These are phyloP conservation scores for Sebastes trivittatus DNA, from an alignment of 2,797 vertebrate species.

Conservation along the genomic window DNA sequence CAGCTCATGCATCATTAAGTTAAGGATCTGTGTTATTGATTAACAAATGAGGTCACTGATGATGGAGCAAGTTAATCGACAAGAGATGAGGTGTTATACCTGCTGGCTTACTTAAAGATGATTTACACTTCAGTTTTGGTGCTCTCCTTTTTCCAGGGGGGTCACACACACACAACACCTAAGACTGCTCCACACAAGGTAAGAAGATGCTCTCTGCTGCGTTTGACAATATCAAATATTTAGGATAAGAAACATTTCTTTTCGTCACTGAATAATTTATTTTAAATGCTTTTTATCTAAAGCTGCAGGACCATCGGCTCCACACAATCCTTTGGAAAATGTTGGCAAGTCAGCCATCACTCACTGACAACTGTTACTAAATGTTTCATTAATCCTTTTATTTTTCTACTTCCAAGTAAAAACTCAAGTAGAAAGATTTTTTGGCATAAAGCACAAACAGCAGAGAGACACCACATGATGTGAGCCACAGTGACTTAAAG, in stretches of 20 bases:
- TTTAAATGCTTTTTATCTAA: background rate
- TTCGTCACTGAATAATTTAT: background rate
- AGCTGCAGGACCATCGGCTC: background rate
- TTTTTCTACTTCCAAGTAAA: slow-evolving; percentile 14
- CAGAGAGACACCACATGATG: background rate
- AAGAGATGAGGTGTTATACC: slow-evolving; percentile 27
- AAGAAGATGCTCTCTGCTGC: slow-evolving; percentile 29
- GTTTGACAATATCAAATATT: background rate
- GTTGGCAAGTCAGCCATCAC: background rate
- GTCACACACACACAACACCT: slow-evolving; percentile 11
- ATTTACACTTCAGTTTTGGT: background rate
- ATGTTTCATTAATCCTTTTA: slow-evolving; percentile 19
- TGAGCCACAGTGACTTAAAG: slow-evolving; percentile 2
- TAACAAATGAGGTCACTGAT: slow-evolving; percentile 45
- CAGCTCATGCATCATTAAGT: slow-evolving; percentile 37
- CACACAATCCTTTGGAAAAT: background rate
- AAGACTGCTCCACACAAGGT: slow-evolving; percentile 44
- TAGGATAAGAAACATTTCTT: background rate
- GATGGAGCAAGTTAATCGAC: slow-evolving; percentile 53
- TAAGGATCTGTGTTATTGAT: slow-evolving; percentile 56
- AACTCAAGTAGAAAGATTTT: slow-evolving; percentile 3
- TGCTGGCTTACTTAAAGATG: slow-evolving; percentile 56
- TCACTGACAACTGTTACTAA: slow-evolving; percentile 15
- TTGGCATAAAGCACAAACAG: background rate
- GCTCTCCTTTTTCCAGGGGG: background rate